Base-by-base conservation (phyloP, 2,888 invertebrate genomes). In the Drosophila barbarae region DNA sequence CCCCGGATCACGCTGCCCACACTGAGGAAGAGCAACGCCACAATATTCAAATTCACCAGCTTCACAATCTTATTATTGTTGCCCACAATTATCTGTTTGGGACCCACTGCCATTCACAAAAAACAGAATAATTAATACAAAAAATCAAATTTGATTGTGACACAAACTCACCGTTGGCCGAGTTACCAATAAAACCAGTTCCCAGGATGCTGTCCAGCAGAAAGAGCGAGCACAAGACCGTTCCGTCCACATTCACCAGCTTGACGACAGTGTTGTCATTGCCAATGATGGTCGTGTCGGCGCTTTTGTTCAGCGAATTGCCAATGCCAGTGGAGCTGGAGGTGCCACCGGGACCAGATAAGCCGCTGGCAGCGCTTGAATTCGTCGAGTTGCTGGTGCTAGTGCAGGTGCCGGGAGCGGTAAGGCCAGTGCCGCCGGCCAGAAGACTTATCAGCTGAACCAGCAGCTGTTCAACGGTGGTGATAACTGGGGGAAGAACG, bases 1-100 rank as follows among this genome's bases (percentile, higher is more conserved):
- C 80, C 83, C 2, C 61, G 35, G 13, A 83, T 72, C 1, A 78
- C 35, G 49, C 80, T 77, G 0, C 49, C 38, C 26, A 76, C 47
- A 47, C 73, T 50, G 1, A 81, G 6, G 32, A 58, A 58, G 1
- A 60, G 57, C 38, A 83, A 6, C 0, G 47, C 18, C 49, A 58
- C 13, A 30, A 35, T 42, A 23, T 84, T 55, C 21, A 84, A 0
- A 28, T 84, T 81, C 2, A 84, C 44, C 52, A 81, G 34, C 46
- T 67, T 67, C 1, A 63, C 13, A 8, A 81, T 57, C 8, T 28
- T 56, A 35, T 70, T 83, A 6, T 76, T 61, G 15, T 80, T 18
- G 5, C 70, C 78, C 32, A 81, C 46, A 7, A 78, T 66, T 36
- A 69, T 57, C 9, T 54, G 38, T 18, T 59, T 58, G 10, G 75